A percentile compares a stretch with the other conserved stretches of the same genome.
Evolutionary conservation across 2,113 vertebrate genomes (phyloP).

Genomic region (Calyptommatus sinebrachiatus): DNA sequence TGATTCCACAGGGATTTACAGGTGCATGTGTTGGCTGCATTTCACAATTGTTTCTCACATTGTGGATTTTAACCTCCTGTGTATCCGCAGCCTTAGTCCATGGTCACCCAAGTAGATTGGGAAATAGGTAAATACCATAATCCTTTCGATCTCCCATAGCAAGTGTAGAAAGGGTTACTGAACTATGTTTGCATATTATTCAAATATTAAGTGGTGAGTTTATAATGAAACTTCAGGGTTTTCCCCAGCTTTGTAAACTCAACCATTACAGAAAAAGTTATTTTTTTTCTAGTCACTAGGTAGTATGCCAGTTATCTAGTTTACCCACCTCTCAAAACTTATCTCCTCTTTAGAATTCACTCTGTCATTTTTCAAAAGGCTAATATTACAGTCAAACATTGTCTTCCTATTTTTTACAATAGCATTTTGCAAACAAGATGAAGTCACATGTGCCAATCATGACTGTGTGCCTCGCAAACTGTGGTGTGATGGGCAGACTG

Average conservation of each 20-base stretch:
- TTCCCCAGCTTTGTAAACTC: background rate
- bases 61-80: no score
- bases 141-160: no score
- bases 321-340: background rate
- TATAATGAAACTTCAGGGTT: background rate
- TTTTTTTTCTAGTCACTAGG: no score
- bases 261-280: background rate
- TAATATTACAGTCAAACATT: constrained; percentile 11
- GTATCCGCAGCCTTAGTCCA: no score
- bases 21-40: no score
- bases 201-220: background rate
- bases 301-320: no score
- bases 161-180: no score
- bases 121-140: no score
- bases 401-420: constrained; percentile 39
- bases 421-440: constrained; percentile 85
- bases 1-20: no score
- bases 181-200: background rate
- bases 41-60: no score
- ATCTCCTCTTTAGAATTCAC: background rate
- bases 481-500: constrained; percentile 88
- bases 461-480: constrained; percentile 82
- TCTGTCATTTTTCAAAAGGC: background rate
- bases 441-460: constrained; percentile 87
- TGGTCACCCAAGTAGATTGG: no score